A percentile compares a stretch with the other conserved stretches of the same genome.
These are phyloP conservation scores for Colossoma macropomum DNA, from an alignment of 2,113 vertebrate genomes.

Conservation along the genomic window DNA sequence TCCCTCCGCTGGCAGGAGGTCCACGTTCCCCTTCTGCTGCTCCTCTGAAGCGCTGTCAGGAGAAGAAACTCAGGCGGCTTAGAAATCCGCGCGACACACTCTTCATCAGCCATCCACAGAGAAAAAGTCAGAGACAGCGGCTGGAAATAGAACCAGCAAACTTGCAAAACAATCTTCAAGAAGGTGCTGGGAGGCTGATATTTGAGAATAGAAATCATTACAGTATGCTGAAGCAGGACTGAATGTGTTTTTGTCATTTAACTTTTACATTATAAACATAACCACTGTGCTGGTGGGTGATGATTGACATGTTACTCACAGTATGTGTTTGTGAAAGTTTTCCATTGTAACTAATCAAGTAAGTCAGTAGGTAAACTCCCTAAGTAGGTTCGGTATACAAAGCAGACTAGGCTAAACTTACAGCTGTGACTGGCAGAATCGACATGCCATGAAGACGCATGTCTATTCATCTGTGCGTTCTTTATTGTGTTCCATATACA, in stretches of 20 bases:
- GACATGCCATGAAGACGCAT: too few relatives aligned
- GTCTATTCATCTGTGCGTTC: too few relatives aligned
- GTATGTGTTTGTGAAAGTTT: not conserved
- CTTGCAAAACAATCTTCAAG: conserved; percentile 49
- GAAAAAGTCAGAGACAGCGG: conserved; percentile 67
- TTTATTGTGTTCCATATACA: too few relatives aligned
- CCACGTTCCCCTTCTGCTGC: conserved; percentile 81
- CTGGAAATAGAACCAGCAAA: conserved; percentile 47
- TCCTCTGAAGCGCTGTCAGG: conserved; percentile 80
- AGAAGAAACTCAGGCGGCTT: conserved; percentile 73
- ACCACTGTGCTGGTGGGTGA: not conserved
- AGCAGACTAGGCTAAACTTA: too few relatives aligned
- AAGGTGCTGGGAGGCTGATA: conserved; percentile 11
- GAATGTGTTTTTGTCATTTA: not conserved
- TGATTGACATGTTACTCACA: not conserved
- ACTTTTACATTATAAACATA: not conserved
- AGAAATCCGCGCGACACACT: conserved; percentile 68
- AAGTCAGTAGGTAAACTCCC: too few relatives aligned
- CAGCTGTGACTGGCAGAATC: too few relatives aligned
- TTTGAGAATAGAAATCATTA: conserved; percentile 23
- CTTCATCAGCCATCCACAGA: conserved; percentile 67
- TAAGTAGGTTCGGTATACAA: too few relatives aligned
- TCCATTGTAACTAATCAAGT: not conserved
- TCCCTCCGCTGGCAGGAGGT: conserved; percentile 79
- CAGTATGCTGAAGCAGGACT: not conserved